Conservation (phyloP, 2,113 vertebrate genomes). For the Ia io region DNA sequence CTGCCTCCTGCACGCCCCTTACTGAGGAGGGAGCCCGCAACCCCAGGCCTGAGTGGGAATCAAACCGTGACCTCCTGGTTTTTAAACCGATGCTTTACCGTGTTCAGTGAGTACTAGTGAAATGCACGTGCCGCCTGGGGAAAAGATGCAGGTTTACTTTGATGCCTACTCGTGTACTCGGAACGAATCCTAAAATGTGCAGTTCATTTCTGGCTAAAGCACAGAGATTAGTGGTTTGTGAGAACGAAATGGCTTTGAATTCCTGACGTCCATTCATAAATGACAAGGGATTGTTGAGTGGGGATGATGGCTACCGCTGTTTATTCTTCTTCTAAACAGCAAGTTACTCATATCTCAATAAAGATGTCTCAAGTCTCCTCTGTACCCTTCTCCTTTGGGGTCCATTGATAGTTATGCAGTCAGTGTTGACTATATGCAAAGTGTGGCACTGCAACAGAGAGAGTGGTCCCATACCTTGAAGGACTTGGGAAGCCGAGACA, state of each 20-base stretch:
- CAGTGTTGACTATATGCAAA: not conserved
- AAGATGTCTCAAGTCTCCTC: not conserved
- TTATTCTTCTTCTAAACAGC: not conserved
- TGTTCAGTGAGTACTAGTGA: not conserved
- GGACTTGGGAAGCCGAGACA: not conserved
- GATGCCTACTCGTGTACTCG: not conserved
- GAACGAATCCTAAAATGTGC: not conserved
- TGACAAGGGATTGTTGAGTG: not conserved
- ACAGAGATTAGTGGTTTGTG: not conserved
- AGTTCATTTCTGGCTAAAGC: not conserved
- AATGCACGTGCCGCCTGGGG: not conserved
- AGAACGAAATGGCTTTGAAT: not conserved
- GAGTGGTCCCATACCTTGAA: not conserved
- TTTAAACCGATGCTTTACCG: not conserved
- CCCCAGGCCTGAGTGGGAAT: too few relatives aligned
- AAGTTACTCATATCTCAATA: not conserved
- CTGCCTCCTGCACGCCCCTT: too few relatives aligned
- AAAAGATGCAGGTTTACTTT: not conserved
- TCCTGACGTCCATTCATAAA: not conserved
- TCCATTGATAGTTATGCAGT: not conserved
- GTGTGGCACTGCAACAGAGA: not conserved
- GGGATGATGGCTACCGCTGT: not conserved
- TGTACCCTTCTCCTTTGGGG: not conserved
- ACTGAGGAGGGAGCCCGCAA: too few relatives aligned
- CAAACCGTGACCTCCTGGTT: not conserved